Conservation (phyloP, 1,140 invertebrate genomes). For the Diorhabda elongata region DNA sequence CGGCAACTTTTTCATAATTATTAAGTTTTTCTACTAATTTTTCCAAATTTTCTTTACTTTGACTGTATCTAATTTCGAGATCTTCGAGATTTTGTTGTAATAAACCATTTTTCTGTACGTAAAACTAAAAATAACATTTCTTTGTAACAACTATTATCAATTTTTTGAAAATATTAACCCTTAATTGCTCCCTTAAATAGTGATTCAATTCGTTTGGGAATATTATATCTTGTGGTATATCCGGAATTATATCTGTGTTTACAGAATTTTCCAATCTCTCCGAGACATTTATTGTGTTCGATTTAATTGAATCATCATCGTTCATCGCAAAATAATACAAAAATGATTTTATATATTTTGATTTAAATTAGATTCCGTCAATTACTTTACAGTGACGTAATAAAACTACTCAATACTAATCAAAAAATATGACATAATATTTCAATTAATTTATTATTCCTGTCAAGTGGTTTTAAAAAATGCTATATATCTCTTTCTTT, state of each 20-base stretch:
- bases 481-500: too few relatives aligned
- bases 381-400: too few relatives aligned
- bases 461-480: too few relatives aligned
- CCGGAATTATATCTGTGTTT: not conserved
- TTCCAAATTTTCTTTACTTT: constrained; percentile 25
- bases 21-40: constrained; percentile 25
- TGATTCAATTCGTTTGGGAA: constrained; percentile 38
- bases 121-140: constrained; percentile 37
- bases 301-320: not conserved
- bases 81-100: constrained; percentile 35
- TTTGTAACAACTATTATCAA: not conserved
- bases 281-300: constrained; percentile 6
- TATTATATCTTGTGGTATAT: constrained; percentile 18
- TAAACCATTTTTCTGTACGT: constrained; percentile 45
- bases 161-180: constrained; percentile 31
- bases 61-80: constrained; percentile 23
- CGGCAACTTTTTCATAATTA: constrained; percentile 26
- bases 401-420: too few relatives aligned
- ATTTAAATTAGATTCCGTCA: too few relatives aligned
- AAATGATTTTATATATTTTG: not conserved
- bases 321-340: not conserved
- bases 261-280: constrained; percentile 7
- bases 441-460: too few relatives aligned
- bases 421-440: too few relatives aligned
- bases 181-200: constrained; percentile 43